Conservation (phyloP, 30 jellyfish, hydroid and myxozoan genomes). For the Pseudorhiza aurosa region DNA sequence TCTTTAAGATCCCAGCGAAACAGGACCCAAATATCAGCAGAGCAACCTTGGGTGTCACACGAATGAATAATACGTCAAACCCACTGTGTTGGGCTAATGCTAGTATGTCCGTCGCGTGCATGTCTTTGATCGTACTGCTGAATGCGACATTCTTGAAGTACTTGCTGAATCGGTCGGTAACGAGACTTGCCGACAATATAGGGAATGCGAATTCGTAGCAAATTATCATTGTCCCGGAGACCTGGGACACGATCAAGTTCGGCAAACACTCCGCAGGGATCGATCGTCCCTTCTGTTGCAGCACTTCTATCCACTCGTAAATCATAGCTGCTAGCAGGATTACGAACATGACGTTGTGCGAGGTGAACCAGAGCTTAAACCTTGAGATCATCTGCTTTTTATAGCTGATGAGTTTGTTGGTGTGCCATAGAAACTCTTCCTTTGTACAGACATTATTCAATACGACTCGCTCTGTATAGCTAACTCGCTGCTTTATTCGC, state of each 20-base stretch:
- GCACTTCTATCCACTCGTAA: slow-evolving; percentile 40
- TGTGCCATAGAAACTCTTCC: slow-evolving; percentile 6
- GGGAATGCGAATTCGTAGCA: slow-evolving; percentile 51
- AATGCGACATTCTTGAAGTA: slow-evolving; percentile 17
- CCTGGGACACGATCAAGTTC: slow-evolving; percentile 6
- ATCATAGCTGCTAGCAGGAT: slow-evolving; percentile 50
- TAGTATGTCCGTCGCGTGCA: slow-evolving; percentile 11
- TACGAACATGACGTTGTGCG: slow-evolving; percentile 44
- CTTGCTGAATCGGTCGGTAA: slow-evolving; percentile 10
- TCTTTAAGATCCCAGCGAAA: slow-evolving; percentile 33
- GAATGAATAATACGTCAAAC: slow-evolving; percentile 16
- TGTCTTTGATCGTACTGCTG: slow-evolving; percentile 6
- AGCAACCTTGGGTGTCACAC: slow-evolving; percentile 41
- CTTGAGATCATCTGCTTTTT: slow-evolving; percentile 8
- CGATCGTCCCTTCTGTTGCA: neutral
- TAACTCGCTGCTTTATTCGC: slow-evolving; percentile 7
- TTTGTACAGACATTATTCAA: neutral
- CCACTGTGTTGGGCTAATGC: slow-evolving; percentile 26
- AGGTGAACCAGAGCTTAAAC: slow-evolving; percentile 37
- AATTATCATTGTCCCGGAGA: slow-evolving; percentile 34
- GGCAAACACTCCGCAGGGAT: neutral
- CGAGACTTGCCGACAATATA: slow-evolving; percentile 50
- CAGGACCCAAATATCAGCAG: slow-evolving; percentile 15
- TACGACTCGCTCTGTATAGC: slow-evolving; percentile 23
- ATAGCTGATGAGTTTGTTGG: neutral